These are phyloP conservation scores for Chaenocephalus aceratus DNA, from an alignment of 2,113 vertebrate genomes.

Conservation along the genomic window DNA sequence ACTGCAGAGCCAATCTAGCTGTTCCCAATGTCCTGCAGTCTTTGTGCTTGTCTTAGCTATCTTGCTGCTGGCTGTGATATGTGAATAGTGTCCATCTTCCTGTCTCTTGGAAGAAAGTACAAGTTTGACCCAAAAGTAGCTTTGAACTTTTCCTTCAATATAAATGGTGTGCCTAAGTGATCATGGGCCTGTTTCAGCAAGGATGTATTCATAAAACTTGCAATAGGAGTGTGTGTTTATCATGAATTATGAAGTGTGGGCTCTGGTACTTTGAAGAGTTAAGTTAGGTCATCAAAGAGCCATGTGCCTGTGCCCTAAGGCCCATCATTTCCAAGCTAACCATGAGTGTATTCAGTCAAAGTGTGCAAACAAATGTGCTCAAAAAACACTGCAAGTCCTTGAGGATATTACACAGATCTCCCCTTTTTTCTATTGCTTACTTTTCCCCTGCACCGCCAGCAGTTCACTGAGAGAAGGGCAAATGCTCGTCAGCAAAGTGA, in stretches of 20 bases:
- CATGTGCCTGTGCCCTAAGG: neutral
- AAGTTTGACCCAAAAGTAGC: neutral
- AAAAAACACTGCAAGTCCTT: slow-evolving; percentile 5
- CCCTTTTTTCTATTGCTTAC: neutral
- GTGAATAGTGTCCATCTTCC: neutral
- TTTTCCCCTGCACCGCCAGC: neutral
- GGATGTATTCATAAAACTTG: too few species aligned
- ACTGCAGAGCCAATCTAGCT: neutral
- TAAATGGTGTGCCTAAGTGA: too few species aligned
- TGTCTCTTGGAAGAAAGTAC: neutral
- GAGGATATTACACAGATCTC: neutral
- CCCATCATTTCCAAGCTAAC: slow-evolving; percentile 15
- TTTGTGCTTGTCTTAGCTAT: neutral
- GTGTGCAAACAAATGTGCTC: neutral
- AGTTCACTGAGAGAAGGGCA: slow-evolving; percentile 11
- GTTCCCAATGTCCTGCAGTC: neutral
- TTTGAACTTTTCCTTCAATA: too few species aligned
- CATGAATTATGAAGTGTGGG: neutral
- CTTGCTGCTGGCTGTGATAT: too few species aligned
- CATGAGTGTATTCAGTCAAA: neutral
- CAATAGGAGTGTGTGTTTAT: neutral
- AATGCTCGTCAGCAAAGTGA: slow-evolving; percentile 55
- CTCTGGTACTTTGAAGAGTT: neutral
- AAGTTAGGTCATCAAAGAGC: neutral
- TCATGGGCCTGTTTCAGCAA: neutral